A percentile compares a stretch with the other conserved stretches of the same genome.
Conservation (phyloP, 2,888 invertebrate species). For the Globia sparganii region DNA sequence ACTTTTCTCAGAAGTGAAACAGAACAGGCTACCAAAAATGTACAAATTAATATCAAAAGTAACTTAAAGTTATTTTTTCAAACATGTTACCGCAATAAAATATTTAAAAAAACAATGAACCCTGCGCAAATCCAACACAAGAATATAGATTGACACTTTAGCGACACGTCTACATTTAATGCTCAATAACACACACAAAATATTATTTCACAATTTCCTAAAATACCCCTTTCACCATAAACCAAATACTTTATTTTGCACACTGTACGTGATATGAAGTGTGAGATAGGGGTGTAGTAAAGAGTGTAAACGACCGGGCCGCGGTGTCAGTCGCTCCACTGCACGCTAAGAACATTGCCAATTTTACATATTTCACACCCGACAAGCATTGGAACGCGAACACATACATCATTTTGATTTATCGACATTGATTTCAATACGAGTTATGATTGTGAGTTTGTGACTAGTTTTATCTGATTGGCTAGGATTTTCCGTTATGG, state of each 20-base stretch:
- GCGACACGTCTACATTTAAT: neutral
- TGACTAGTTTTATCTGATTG: constrained; percentile 56
- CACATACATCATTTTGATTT: constrained; percentile 71
- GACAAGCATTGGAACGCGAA: constrained; percentile 65
- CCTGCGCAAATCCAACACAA: neutral
- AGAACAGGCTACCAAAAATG: neutral
- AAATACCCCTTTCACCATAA: constrained; percentile 42
- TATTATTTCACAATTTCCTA: constrained; percentile 3
- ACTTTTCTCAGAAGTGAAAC: neutral
- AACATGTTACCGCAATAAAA: neutral
- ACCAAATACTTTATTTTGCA: constrained; percentile 66
- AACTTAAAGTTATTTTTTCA: neutral
- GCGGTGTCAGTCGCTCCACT: constrained; percentile 82
- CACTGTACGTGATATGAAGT: constrained; percentile 82
- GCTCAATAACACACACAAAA: neutral
- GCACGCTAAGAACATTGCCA: constrained; percentile 82
- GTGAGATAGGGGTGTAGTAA: constrained; percentile 88
- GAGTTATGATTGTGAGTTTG: constrained; percentile 51
- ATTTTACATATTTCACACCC: constrained; percentile 80
- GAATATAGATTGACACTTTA: neutral
- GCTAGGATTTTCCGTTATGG: constrained; percentile 3
- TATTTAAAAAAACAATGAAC: neutral
- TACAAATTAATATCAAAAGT: neutral
- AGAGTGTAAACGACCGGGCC: constrained; percentile 89
- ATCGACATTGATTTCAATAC: constrained; percentile 63